Evolutionary conservation across 2,797 vertebrate species (phyloP).

Genomic region (Thamnophis elegans): DNA sequence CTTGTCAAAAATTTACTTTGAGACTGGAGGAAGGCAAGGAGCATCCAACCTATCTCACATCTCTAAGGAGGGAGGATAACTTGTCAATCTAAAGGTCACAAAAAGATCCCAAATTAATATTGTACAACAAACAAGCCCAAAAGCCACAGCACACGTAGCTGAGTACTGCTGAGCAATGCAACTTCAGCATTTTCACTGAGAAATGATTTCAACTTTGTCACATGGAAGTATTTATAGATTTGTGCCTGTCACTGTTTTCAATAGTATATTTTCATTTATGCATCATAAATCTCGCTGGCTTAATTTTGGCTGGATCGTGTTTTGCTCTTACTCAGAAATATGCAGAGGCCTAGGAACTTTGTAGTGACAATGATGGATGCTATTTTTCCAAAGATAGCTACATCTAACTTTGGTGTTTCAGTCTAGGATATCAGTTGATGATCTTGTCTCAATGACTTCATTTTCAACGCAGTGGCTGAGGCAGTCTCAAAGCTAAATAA

Average conservation of each 20-base stretch:
- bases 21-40: not conserved
- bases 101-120: not conserved
- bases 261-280: not conserved
- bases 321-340: not conserved
- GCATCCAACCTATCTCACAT: not conserved
- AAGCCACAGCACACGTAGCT: not conserved
- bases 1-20: not conserved
- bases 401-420: not conserved
- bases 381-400: not conserved
- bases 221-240: not conserved
- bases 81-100: not conserved
- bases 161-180: not conserved
- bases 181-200: not conserved
- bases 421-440: not conserved
- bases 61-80: not conserved
- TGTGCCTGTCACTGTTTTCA: not conserved
- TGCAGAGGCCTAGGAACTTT: not conserved
- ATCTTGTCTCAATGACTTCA: not conserved
- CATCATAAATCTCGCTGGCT: not conserved
- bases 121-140: not conserved
- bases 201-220: not conserved
- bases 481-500: not conserved
- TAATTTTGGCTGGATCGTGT: not conserved
- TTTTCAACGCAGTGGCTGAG: not conserved
- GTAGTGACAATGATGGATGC: not conserved